Percentiles rank a stretch among this genome's conserved stretches.
Conservation (phyloP, 2,888 invertebrate genomes). For the Sabellastarte sp. region DNA sequence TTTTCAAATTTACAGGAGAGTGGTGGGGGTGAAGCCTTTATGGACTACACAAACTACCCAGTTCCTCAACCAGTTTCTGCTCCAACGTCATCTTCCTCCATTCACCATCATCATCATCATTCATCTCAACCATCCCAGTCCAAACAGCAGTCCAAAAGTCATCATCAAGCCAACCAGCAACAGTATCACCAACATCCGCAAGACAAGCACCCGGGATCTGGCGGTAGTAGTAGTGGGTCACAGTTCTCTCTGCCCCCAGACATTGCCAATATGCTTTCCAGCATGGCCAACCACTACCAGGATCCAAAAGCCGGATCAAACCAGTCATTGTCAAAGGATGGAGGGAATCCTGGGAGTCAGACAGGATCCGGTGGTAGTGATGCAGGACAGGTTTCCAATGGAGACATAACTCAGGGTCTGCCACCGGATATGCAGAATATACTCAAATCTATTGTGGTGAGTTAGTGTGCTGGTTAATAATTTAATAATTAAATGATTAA, state of each 20-base stretch:
- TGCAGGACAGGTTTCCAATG: not conserved
- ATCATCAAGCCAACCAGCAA: no score
- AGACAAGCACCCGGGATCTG: no score
- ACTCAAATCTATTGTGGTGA: not conserved
- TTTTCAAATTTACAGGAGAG: conserved; percentile 7
- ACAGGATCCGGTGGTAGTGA: not conserved
- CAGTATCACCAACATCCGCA: no score
- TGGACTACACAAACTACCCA: not conserved
- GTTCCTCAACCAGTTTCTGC: not conserved
- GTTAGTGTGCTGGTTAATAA: no score
- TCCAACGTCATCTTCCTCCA: no score
- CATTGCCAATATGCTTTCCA: conserved; percentile 37
- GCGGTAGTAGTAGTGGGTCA: no score
- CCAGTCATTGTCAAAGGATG: no score
- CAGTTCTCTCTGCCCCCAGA: conserved; percentile 40
- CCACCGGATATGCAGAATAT: not conserved
- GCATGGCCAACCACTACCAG: conserved; percentile 14
- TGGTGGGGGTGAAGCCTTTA: not conserved
- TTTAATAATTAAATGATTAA: no score
- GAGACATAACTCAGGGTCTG: not conserved
- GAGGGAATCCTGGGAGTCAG: no score
- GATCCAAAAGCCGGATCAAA: not conserved
- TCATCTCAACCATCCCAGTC: no score
- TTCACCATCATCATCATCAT: no score
- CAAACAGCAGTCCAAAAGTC: no score